phyloP scores from a whole-genome alignment of 2,888 invertebrate genomes.

The Gisinianus flammeolus region DNA sequence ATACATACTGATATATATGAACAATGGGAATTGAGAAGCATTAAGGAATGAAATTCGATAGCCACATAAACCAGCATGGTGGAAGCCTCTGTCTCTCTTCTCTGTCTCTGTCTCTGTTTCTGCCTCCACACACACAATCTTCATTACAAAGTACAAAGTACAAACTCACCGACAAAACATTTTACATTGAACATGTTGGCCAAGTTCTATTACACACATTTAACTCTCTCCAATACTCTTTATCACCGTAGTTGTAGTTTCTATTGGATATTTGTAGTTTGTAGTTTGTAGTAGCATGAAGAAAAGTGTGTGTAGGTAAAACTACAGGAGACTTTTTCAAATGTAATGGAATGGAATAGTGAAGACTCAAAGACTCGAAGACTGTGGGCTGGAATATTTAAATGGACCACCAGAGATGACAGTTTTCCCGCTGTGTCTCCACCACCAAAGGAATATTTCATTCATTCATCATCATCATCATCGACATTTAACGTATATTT shows the following conservation, averaged over 20 bases:
- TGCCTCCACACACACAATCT: neutral
- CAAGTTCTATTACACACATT: too few species aligned
- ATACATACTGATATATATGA: neutral
- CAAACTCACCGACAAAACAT: too few species aligned
- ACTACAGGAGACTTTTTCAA: too few species aligned
- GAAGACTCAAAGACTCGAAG: neutral
- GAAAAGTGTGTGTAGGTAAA: too few species aligned
- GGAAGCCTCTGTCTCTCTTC: too few species aligned
- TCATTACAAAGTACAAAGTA: too few species aligned
- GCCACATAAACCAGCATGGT: too few species aligned
- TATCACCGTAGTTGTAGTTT: too few species aligned
- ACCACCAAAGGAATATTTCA: slow-evolving; percentile 41
- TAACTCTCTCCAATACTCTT: too few species aligned
- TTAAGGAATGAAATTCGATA: neutral
- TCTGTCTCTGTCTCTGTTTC: neutral
- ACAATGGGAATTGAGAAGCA: neutral
- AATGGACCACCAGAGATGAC: slow-evolving; percentile 45
- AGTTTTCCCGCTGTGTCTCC: slow-evolving; percentile 41
- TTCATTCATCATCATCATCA: slow-evolving; percentile 44
- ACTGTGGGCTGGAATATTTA: slow-evolving; percentile 23
- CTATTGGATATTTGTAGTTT: too few species aligned
- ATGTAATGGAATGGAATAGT: too few species aligned
- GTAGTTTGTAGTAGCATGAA: neutral
- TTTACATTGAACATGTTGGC: too few species aligned
- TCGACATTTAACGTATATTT: slow-evolving; percentile 36